Conservation (phyloP, 2,113 vertebrate species). For the Mionectes macconnelli region DNA sequence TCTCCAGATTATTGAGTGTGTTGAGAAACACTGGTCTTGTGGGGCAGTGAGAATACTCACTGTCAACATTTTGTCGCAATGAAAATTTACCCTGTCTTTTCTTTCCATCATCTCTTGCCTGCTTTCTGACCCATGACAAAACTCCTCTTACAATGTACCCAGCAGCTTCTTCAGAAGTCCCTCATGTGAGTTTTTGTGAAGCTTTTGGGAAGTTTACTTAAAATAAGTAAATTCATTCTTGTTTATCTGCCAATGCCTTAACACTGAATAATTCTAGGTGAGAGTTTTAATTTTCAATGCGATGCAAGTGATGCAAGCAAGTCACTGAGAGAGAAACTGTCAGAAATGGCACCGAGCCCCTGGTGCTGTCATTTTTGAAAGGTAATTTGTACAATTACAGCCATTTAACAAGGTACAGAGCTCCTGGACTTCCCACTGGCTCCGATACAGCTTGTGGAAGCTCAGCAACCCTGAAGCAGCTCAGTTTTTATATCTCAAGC, state of each 20-base stretch:
- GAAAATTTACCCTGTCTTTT: neutral
- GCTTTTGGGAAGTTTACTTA: neutral
- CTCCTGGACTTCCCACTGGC: neutral
- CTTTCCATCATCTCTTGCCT: neutral
- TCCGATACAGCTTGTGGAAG: neutral
- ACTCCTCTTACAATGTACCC: neutral
- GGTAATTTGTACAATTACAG: neutral
- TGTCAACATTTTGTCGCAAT: neutral
- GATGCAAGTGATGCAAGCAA: neutral
- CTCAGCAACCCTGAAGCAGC: neutral
- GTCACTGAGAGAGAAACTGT: neutral
- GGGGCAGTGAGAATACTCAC: neutral
- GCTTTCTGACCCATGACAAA: neutral
- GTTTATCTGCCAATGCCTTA: neutral
- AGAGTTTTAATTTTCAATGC: neutral
- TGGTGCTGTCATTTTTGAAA: neutral
- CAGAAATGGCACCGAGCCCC: neutral
- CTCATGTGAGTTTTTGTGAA: neutral
- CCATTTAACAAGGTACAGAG: neutral
- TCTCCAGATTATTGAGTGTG: neutral
- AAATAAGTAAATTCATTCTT: neutral
- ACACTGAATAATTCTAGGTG: neutral
- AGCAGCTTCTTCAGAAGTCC: neutral
- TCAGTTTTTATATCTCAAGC: neutral
- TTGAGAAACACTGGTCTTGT: neutral